Conservation (phyloP, 2,888 invertebrate genomes). For the Shargacucullia verbasci region DNA sequence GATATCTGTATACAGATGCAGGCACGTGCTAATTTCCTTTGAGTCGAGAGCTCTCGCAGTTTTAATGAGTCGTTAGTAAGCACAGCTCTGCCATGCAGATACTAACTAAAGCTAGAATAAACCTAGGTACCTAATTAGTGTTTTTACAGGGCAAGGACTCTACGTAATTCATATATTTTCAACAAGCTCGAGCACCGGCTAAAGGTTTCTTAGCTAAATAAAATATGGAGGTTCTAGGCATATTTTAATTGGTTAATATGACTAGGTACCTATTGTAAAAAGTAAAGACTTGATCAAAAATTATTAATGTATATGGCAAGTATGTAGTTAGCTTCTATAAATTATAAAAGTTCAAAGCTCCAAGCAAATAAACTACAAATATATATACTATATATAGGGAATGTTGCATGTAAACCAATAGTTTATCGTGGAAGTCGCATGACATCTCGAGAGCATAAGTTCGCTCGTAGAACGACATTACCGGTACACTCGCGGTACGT, state of each 20-base stretch:
- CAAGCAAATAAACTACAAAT: neutral
- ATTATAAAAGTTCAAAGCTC: neutral
- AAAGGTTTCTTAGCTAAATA: neutral
- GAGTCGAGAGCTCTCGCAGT: conserved; percentile 3
- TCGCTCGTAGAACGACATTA: conserved; percentile 18
- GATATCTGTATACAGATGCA: conserved; percentile 1
- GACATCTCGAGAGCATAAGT: conserved; percentile 27
- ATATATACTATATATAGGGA: neutral
- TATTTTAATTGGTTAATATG: no score
- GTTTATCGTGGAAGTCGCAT: conserved; percentile 22
- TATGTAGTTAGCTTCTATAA: no score
- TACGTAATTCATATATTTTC: neutral
- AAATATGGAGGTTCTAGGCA: no score
- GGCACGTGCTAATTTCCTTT: conserved; percentile 7
- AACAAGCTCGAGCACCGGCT: neutral
- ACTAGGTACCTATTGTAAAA: no score
- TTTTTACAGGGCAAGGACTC: no score
- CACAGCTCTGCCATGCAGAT: neutral
- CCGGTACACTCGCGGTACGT: conserved; percentile 10
- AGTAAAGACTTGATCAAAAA: no score
- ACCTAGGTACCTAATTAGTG: no score
- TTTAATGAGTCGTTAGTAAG: conserved; percentile 6
- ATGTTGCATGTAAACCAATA: conserved; percentile 8
- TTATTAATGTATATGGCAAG: no score
- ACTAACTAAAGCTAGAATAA: neutral